A percentile compares a stretch with the other conserved stretches of the same genome.
phyloP scores from a whole-genome alignment of 2,113 vertebrate species.

The Mastomys natalensis region DNA sequence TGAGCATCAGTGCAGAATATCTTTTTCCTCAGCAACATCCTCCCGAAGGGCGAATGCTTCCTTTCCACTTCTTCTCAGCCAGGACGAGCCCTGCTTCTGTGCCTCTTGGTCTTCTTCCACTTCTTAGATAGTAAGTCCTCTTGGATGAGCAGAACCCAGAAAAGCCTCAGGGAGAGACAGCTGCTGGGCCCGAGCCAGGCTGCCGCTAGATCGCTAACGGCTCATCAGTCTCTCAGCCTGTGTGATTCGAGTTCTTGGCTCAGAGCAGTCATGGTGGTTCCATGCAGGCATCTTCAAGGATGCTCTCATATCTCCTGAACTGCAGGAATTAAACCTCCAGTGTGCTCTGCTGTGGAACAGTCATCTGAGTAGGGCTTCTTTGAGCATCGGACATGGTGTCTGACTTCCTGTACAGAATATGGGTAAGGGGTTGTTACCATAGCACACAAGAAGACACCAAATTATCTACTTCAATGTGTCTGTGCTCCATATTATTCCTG shows the following conservation, averaged over 20 bases:
- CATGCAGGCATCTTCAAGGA: not conserved
- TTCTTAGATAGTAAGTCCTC: not conserved
- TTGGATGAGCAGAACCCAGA: not conserved
- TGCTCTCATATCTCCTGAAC: slow-evolving; percentile 27
- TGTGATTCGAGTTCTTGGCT: slow-evolving; percentile 39
- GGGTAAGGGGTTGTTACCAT: not conserved
- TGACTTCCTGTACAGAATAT: not conserved
- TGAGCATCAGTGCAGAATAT: not conserved
- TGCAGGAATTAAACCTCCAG: not conserved
- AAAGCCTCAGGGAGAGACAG: not conserved
- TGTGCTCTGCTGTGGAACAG: not conserved
- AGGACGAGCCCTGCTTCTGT: not conserved
- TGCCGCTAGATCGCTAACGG: rapidly evolving
- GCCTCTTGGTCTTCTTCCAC: not conserved
- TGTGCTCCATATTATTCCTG: not conserved
- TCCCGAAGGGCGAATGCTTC: rapidly evolving
- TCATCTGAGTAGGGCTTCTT: slow-evolving; percentile 6
- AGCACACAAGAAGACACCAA: not conserved
- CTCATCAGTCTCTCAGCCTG: not conserved
- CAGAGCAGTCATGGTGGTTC: slow-evolving; percentile 3
- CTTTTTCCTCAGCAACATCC: not conserved
- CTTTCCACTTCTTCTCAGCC: not conserved
- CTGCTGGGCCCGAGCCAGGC: not conserved
- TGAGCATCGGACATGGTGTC: not conserved
- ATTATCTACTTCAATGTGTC: not conserved